phyloP scores from a whole-genome alignment of 2,888 invertebrate genomes.

The Stenodera caucasica region DNA sequence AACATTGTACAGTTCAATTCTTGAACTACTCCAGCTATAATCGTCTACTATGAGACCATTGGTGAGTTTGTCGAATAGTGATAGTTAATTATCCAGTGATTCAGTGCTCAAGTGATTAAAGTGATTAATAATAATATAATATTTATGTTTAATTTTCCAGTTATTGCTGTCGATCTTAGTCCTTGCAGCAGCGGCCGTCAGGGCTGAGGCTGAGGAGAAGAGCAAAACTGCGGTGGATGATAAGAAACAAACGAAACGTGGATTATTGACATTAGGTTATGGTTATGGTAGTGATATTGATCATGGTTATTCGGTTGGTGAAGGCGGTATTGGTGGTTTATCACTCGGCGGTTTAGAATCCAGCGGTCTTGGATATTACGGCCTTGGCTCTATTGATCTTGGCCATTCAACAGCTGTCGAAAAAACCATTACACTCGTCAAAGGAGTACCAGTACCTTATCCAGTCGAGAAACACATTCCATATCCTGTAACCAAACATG shows the following conservation, averaged over 20 bases:
- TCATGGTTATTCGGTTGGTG: constrained; percentile 68
- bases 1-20: constrained; percentile 62
- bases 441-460: constrained; percentile 67
- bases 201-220: constrained; percentile 70
- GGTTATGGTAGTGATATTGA: constrained; percentile 79
- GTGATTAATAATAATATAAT: neutral
- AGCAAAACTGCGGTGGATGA: constrained; percentile 56
- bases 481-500: constrained; percentile 68
- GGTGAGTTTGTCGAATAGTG: constrained; percentile 55
- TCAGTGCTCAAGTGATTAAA: neutral
- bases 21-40: constrained; percentile 55
- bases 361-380: constrained; percentile 39
- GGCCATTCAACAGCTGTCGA: constrained; percentile 60
- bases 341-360: constrained; percentile 37
- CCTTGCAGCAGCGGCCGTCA: constrained; percentile 68
- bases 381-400: constrained; percentile 41
- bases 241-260: constrained; percentile 82
- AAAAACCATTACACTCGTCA: constrained; percentile 67
- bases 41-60: constrained; percentile 57
- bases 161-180: constrained; percentile 73
- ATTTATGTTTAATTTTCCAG: constrained; percentile 54
- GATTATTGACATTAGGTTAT: constrained; percentile 76
- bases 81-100: neutral
- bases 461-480: constrained; percentile 67
- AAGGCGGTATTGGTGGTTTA: constrained; percentile 50